Percentiles rank a stretch among this genome's conserved stretches.
These are phyloP conservation scores for Biston stratarius DNA, from an alignment of 2,888 invertebrate species.

Conservation along the genomic window DNA sequence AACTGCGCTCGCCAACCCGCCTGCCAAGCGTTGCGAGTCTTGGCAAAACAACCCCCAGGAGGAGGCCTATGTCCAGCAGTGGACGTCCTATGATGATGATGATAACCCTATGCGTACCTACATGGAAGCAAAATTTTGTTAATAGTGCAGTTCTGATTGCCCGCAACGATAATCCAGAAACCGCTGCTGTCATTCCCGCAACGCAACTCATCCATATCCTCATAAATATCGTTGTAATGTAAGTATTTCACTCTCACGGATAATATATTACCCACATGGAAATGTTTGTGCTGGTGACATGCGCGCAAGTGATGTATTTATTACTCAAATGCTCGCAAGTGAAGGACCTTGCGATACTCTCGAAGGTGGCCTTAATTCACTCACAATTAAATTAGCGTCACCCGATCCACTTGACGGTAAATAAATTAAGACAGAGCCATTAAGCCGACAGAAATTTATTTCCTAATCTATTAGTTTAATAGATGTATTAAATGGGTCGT, in stretches of 20 bases:
- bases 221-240: conserved; percentile 68
- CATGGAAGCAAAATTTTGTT: conserved; percentile 9
- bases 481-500: conserved; percentile 51
- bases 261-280: conserved; percentile 66
- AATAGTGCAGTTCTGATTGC: conserved; percentile 32
- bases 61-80: no score
- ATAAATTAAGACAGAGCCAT: conserved; percentile 74
- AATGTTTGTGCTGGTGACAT: conserved; percentile 60
- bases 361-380: conserved; percentile 73
- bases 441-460: conserved; percentile 69
- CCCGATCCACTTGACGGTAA: conserved; percentile 71
- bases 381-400: conserved; percentile 78
- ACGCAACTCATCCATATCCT: conserved; percentile 42
- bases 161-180: conserved; percentile 33
- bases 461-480: conserved; percentile 66
- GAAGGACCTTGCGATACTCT: conserved; percentile 63
- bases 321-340: conserved; percentile 55
- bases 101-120: no score
- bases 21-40: no score
- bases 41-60: no score
- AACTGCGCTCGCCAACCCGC: no score
- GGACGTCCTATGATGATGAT: no score
- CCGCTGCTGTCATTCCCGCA: conserved; percentile 35
- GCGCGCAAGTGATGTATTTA: conserved; percentile 69
- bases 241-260: conserved; percentile 68